Conservation (phyloP, 2,797 vertebrate species). For the Karalla daura region DNA sequence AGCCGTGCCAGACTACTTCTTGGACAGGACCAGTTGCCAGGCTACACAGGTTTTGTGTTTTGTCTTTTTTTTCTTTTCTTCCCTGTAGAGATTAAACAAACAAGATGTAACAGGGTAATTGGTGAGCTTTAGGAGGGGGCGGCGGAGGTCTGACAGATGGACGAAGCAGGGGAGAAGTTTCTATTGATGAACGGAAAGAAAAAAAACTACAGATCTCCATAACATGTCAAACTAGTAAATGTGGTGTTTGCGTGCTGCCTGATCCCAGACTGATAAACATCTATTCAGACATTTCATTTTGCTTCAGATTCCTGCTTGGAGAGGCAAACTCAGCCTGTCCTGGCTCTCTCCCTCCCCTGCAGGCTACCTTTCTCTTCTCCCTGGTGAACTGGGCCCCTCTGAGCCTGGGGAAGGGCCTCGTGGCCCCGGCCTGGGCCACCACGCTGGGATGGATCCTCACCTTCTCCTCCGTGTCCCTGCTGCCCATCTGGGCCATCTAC, state of each 20-base stretch:
- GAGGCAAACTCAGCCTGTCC: background rate
- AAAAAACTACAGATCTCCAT: too few relatives aligned
- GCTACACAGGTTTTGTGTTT: background rate
- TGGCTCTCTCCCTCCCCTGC: background rate
- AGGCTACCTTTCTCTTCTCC: conserved; percentile 81
- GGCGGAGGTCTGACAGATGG: background rate
- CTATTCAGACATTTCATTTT: background rate
- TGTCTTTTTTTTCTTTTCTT: background rate
- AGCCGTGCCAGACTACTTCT: background rate
- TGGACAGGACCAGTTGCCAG: background rate
- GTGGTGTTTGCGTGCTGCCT: too few relatives aligned
- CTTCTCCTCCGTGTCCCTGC: conserved; percentile 78
- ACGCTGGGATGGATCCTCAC: conserved; percentile 77
- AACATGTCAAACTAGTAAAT: too few relatives aligned
- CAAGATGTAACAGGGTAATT: background rate
- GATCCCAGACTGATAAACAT: background rate
- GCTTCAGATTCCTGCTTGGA: background rate
- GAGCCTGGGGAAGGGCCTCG: conserved; percentile 71
- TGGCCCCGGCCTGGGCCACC: conserved; percentile 73
- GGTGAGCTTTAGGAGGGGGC: background rate
- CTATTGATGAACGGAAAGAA: too few relatives aligned
- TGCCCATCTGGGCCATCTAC: conserved; percentile 81
- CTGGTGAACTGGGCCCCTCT: conserved; percentile 79
- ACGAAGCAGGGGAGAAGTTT: background rate
- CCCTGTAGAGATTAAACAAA: background rate